Percentiles rank a stretch among this genome's conserved stretches.
Conservation (phyloP, 2,797 vertebrate genomes). For the Syncerus caffer region DNA sequence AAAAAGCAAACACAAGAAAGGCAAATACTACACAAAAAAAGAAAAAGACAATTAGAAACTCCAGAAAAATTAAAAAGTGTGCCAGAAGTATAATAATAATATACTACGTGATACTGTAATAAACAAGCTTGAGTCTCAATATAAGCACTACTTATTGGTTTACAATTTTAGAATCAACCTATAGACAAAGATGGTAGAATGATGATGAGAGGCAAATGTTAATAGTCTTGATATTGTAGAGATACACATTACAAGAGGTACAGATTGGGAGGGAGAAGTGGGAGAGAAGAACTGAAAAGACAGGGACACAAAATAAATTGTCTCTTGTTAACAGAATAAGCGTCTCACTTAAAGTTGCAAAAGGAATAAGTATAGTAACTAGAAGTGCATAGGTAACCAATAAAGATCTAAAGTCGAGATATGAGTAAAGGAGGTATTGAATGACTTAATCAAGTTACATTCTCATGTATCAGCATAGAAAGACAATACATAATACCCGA, state of each 20-base stretch:
- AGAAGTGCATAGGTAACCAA: background rate
- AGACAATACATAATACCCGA: background rate
- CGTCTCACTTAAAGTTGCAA: background rate
- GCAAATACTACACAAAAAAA: background rate
- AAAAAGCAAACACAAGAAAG: background rate
- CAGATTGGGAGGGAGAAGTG: background rate
- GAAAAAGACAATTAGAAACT: background rate
- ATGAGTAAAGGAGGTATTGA: background rate
- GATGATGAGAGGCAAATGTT: background rate
- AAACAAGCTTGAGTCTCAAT: background rate
- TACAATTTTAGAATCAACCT: background rate
- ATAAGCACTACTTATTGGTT: background rate
- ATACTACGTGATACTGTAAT: background rate
- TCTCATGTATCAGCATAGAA: background rate
- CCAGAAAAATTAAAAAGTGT: background rate
- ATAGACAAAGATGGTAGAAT: constrained; percentile 6
- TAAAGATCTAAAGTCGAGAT: background rate
- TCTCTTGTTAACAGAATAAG: background rate
- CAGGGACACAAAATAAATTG: background rate
- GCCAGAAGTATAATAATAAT: background rate
- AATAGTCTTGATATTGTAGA: background rate
- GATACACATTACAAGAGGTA: background rate
- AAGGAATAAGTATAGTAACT: background rate
- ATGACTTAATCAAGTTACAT: background rate
- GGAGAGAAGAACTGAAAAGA: background rate